Percentiles rank a stretch among this genome's conserved stretches.
Evolutionary conservation across 2,797 vertebrate species (phyloP).

Genomic region (Etheostoma nigrum): DNA sequence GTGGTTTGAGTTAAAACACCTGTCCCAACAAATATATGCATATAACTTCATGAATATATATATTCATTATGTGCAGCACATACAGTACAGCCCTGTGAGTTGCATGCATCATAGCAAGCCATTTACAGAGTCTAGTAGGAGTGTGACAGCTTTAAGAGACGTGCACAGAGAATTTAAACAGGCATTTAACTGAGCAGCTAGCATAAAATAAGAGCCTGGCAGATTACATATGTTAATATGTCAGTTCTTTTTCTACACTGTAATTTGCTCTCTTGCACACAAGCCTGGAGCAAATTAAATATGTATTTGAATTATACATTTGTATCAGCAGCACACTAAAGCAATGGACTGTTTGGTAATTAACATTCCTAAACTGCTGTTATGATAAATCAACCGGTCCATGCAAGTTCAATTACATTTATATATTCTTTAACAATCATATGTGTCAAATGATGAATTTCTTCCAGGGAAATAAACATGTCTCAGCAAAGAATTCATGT

Average conservation of each 20-base stretch:
- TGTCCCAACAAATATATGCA: no score
- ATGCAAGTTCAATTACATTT: conserved; percentile 81
- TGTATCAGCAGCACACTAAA: conserved; percentile 80
- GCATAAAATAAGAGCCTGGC: conserved; percentile 82
- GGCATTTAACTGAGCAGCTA: conserved; percentile 85
- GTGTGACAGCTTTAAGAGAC: conserved; percentile 74
- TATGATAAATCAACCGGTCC: conserved; percentile 87
- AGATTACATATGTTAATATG: conserved; percentile 91
- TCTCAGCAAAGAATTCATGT: conserved; percentile 15
- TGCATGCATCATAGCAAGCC: conserved; percentile 23
- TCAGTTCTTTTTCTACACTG: conserved; percentile 86
- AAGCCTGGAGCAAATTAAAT: conserved; percentile 86
- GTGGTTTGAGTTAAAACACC: no score
- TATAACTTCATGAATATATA: not conserved
- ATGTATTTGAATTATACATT: conserved; percentile 87
- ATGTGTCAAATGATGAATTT: conserved; percentile 78
- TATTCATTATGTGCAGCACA: conserved; percentile 5
- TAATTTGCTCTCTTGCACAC: conserved; percentile 87
- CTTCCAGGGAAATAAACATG: conserved; percentile 62
- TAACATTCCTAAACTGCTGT: conserved; percentile 85
- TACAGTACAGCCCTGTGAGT: not conserved
- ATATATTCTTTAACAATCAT: conserved; percentile 85
- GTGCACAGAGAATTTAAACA: conserved; percentile 81
- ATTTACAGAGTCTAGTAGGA: conserved; percentile 30
- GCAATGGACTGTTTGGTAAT: conserved; percentile 85